Conservation (phyloP, 2,113 vertebrate genomes). For the Sterrhoptilus dennistouni region DNA sequence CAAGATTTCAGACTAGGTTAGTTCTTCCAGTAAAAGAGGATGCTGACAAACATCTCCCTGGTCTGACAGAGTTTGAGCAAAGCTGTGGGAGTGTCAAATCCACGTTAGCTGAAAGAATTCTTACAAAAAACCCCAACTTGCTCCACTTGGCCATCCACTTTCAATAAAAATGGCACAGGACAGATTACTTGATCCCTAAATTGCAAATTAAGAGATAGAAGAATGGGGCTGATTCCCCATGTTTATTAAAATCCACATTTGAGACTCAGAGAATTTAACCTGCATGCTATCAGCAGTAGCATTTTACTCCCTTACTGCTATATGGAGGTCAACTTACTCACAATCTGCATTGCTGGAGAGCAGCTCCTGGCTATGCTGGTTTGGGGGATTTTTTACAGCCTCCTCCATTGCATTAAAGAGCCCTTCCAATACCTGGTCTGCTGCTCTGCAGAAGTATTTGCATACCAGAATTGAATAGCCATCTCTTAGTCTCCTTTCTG, state of each 20-base stretch:
- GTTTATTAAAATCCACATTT: neutral
- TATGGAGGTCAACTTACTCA: neutral
- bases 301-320: neutral
- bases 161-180: neutral
- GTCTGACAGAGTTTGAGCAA: neutral
- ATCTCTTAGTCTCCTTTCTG: neutral
- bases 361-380: neutral
- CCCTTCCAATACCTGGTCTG: neutral
- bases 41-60: neutral
- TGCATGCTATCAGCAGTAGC: neutral
- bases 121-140: neutral
- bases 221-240: neutral
- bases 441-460: neutral
- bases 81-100: neutral
- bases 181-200: neutral
- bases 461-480: neutral
- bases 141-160: neutral
- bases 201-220: neutral
- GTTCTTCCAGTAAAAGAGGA: neutral
- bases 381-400: neutral
- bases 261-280: neutral
- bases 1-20: slow-evolving; percentile 6
- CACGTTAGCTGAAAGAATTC: neutral
- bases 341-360: neutral
- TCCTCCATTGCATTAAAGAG: neutral